These are phyloP conservation scores for Microplitis demolitor DNA, from an alignment of 1,140 invertebrate genomes.

Conservation along the genomic window DNA sequence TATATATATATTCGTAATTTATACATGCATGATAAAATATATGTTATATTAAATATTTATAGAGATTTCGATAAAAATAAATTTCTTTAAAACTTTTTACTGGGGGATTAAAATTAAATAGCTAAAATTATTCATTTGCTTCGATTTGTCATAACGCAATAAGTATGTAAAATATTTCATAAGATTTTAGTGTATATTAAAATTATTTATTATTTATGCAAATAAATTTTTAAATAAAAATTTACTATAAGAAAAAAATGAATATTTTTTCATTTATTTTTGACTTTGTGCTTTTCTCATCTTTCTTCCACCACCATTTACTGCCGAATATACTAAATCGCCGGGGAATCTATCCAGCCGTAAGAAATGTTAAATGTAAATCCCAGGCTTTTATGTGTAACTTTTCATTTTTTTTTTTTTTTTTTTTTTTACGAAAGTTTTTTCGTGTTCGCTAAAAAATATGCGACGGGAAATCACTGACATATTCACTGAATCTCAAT, in stretches of 20 bases:
- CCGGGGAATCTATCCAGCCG: background rate
- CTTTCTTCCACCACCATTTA: background rate
- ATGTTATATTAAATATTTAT: too few species aligned
- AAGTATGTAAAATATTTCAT: too few species aligned
- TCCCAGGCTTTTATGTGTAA: background rate
- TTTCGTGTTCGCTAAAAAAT: background rate
- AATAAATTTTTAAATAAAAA: background rate
- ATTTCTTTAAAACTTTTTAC: too few species aligned
- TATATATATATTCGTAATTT: too few species aligned
- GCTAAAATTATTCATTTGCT: too few species aligned
- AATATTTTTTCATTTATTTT: background rate
- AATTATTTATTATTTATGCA: background rate
- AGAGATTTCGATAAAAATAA: too few species aligned
- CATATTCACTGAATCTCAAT: background rate
- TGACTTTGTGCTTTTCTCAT: background rate
- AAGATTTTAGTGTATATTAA: too few species aligned
- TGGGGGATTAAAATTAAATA: too few species aligned
- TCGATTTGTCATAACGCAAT: too few species aligned
- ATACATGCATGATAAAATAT: too few species aligned
- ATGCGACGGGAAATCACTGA: background rate
- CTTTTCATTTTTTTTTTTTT: background rate
- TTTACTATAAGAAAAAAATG: background rate
- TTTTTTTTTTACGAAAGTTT: background rate
- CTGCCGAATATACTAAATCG: background rate
- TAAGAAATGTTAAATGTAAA: conserved; percentile 12